Conservation (phyloP, 2,888 invertebrate genomes). For the Nudaria mundana region DNA sequence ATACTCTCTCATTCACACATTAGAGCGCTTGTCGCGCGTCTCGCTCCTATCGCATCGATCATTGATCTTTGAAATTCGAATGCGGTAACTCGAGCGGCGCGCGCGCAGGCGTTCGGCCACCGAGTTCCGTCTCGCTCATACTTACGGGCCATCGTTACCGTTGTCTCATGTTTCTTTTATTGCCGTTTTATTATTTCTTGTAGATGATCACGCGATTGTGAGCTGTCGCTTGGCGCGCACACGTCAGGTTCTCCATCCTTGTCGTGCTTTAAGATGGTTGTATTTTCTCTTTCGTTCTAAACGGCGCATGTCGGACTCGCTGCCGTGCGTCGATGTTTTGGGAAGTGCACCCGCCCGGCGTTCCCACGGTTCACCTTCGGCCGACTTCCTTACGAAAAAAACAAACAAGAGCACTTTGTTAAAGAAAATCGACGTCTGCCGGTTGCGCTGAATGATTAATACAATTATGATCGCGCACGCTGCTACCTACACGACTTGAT, state of each 20-base stretch:
- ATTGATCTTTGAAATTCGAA: constrained; percentile 80
- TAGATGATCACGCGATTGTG: constrained; percentile 81
- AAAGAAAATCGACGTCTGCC: constrained; percentile 81
- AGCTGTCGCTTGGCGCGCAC: constrained; percentile 80
- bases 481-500: constrained; percentile 66
- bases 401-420: constrained; percentile 81
- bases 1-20: constrained; percentile 41
- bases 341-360: constrained; percentile 81
- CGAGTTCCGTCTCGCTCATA: constrained; percentile 61
- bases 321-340: constrained; percentile 82
- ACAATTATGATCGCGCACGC: constrained; percentile 78
- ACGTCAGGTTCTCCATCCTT: constrained; percentile 64
- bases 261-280: constrained; percentile 25
- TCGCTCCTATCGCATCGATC: constrained; percentile 75
- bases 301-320: constrained; percentile 75
- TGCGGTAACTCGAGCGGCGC: constrained; percentile 75
- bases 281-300: constrained; percentile 48
- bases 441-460: constrained; percentile 79
- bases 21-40: constrained; percentile 56
- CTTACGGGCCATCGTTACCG: constrained; percentile 61
- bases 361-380: constrained; percentile 81
- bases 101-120: constrained; percentile 67
- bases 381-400: constrained; percentile 81
- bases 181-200: constrained; percentile 82
- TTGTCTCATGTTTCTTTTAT: constrained; percentile 79